Evolutionary conservation across 2,113 vertebrate species (phyloP).

Genomic region (Sinocyclocheilus rhinocerous): DNA sequence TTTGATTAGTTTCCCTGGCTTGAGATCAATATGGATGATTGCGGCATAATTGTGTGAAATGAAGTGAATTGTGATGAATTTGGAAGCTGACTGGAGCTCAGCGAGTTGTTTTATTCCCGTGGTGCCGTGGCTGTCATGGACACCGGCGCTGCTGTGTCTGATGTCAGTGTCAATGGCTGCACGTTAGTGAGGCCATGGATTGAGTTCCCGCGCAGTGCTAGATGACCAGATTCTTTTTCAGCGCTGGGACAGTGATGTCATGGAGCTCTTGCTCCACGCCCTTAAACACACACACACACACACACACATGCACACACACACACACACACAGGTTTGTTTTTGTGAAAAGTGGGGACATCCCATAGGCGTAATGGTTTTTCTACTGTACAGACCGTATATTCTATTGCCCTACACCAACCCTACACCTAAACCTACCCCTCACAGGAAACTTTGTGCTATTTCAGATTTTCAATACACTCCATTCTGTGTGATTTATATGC

Average conservation of each 20-base stretch:
- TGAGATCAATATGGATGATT: background rate
- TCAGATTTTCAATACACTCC: too few relatives aligned
- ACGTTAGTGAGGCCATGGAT: slow-evolving; percentile 54
- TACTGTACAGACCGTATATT: too few relatives aligned
- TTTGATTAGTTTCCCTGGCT: background rate
- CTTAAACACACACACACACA: slow-evolving; percentile 22
- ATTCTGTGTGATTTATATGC: too few relatives aligned
- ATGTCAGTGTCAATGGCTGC: slow-evolving; percentile 44
- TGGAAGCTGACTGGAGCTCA: background rate
- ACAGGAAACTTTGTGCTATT: too few relatives aligned
- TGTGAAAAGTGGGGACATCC: too few relatives aligned
- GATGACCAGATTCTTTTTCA: slow-evolving; percentile 65
- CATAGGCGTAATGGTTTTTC: too few relatives aligned
- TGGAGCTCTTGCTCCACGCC: slow-evolving; percentile 30
- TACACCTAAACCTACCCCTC: too few relatives aligned
- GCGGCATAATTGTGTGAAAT: background rate
- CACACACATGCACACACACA: slow-evolving; percentile 19
- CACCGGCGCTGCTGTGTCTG: slow-evolving; percentile 47
- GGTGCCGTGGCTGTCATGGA: background rate
- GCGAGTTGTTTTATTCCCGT: background rate
- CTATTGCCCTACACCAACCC: too few relatives aligned
- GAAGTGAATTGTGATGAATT: background rate
- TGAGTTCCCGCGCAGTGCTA: slow-evolving; percentile 58
- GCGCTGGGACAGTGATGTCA: slow-evolving; percentile 55
- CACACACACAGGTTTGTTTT: background rate